These are phyloP conservation scores for Drosophila malerkotliana DNA, from an alignment of 1,140 invertebrate genomes.

Conservation along the genomic window DNA sequence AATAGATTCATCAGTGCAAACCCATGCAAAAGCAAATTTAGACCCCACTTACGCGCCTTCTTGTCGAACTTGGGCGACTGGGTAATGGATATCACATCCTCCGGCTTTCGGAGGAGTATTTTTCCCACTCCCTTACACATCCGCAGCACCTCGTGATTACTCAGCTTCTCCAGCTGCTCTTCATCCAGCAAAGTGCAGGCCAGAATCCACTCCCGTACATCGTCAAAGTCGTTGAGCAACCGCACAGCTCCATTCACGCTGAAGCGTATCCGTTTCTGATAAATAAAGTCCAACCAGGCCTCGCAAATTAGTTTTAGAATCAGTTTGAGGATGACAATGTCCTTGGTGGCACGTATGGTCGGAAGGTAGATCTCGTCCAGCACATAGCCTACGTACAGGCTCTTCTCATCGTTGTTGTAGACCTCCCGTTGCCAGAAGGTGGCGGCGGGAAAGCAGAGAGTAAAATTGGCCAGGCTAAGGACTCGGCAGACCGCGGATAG, in stretches of 20 bases:
- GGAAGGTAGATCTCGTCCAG: constrained; percentile 89
- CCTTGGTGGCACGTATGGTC: constrained; percentile 89
- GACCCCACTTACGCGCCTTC: constrained; percentile 58
- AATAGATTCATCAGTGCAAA: not conserved
- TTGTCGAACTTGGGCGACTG: constrained; percentile 77
- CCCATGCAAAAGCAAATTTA: fast-evolving
- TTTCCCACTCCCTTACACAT: constrained; percentile 92
- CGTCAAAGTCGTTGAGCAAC: constrained; percentile 90
- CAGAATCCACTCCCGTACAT: constrained; percentile 89
- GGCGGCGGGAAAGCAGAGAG: constrained; percentile 89
- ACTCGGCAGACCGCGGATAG: constrained; percentile 89
- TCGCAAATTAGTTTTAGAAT: constrained; percentile 92
- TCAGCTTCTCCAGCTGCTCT: constrained; percentile 86
- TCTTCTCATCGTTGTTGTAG: constrained; percentile 73
- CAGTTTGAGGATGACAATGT: constrained; percentile 89
- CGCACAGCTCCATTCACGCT: constrained; percentile 85
- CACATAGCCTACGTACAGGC: constrained; percentile 77
- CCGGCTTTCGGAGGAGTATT: constrained; percentile 89
- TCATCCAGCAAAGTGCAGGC: constrained; percentile 85
- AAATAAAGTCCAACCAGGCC: constrained; percentile 93
- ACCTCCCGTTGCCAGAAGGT: constrained; percentile 86
- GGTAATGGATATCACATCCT: constrained; percentile 85
- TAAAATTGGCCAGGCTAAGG: constrained; percentile 89
- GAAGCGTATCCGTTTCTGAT: constrained; percentile 91
- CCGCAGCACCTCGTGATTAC: constrained; percentile 90